Evolutionary conservation across 2,797 vertebrate genomes (phyloP), one percentile per base, ranked within the genome.

Genomic region (Helarctos malayanus): DNA sequence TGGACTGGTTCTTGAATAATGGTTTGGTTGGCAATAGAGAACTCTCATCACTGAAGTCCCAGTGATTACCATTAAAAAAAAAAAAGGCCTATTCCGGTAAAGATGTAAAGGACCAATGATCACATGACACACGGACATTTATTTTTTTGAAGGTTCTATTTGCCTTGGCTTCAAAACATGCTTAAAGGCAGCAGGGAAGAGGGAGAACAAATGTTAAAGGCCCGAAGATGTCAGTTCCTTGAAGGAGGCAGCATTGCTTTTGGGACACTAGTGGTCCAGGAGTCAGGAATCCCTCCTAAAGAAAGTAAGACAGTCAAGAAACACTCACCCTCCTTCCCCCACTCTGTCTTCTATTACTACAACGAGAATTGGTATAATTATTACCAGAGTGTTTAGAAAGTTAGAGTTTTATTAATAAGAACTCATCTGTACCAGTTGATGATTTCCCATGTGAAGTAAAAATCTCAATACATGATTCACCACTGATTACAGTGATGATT

Each of bases 391-490:
- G 49, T 81, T 68, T 41, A 95, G 54, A 89, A 94, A 82, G 41
- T 68, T 54, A n/a, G 52, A 89, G 75, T 25, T 89, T 95, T 93
- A 19, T 69, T 63, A 71, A 35, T 59, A 59, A 95, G 35, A 25
- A 59, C 54, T 92, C 54, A 78, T 73, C 38, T 79, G n/a, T 52
- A 47, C 71, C 52, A 45, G 23, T 13, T 87, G 61, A 69, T 92
- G 35, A 87, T 76, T 95, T 91, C 68, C 38, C 68, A 61, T 86
- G 13, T 71, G 61, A 63, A 92, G 85, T 76, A 79, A 86, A 78
- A 81, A 79, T 81, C 49, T 88, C 32, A 47, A 14, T 32, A 56
- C 23, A 52, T 84, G 75, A 91, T 49, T 89, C 71, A 54, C 27
- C n/a, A 54, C 73, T 75, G 54, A 89, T 54, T 57, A 47, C 68